phyloP scores from a whole-genome alignment of 2,888 invertebrate genomes.

The Pimpla rufipes region DNA sequence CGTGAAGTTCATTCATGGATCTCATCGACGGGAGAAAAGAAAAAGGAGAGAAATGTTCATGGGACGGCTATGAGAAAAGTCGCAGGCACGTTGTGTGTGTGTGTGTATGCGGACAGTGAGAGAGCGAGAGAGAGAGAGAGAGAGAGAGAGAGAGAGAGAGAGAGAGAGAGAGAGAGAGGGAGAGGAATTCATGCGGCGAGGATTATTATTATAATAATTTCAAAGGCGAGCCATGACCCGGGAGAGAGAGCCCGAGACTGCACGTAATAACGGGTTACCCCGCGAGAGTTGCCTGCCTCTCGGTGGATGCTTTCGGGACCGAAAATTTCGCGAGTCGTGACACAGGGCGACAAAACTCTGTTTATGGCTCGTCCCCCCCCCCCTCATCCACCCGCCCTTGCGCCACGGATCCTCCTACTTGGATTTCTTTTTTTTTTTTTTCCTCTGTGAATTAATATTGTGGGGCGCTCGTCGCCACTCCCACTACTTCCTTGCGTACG shows the following conservation, averaged over 20 bases:
- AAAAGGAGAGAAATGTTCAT: neutral
- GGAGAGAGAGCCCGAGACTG: conserved; percentile 50
- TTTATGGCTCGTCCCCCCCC: neutral
- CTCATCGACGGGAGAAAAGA: neutral
- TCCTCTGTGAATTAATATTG: conserved; percentile 57
- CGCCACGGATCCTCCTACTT: conserved; percentile 51
- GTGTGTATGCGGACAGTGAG: neutral
- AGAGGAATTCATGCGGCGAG: conserved; percentile 61
- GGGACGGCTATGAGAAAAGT: neutral
- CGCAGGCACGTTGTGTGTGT: conserved; percentile 1
- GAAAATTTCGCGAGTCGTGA: conserved; percentile 60
- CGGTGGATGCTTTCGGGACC: conserved; percentile 58
- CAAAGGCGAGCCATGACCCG: conserved; percentile 66
- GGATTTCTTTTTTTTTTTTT: conserved; percentile 6
- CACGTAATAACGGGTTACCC: conserved; percentile 65
- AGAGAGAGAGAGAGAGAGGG: neutral
- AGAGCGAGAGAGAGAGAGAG: neutral
- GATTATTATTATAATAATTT: conserved; percentile 68
- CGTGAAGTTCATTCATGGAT: neutral
- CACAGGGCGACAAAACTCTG: conserved; percentile 63
- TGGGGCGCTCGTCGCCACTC: conserved; percentile 60
- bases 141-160: neutral
- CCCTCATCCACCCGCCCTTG: conserved; percentile 12
- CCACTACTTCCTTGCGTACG: conserved; percentile 40
- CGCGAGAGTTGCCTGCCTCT: neutral